Percentiles rank a stretch among this genome's conserved stretches.
Evolutionary conservation across 2,113 vertebrate species (phyloP).

Genomic region (Bagarius yarrelli): DNA sequence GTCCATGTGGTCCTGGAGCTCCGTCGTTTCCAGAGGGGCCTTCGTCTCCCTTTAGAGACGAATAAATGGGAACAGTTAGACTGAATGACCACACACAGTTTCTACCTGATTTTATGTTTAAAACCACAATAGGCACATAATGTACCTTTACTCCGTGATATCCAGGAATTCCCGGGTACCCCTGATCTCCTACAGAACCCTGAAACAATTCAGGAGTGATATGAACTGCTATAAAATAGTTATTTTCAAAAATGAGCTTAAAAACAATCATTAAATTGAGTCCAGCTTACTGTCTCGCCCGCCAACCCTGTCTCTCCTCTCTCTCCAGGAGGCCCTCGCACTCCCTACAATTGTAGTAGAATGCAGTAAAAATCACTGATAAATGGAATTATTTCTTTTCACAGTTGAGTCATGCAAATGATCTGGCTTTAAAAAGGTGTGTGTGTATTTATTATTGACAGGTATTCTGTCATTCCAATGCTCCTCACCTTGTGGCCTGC

Average conservation of each 20-base stretch:
- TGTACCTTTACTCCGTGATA: slow-evolving; percentile 77
- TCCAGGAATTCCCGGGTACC: slow-evolving; percentile 71
- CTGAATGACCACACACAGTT: slow-evolving; percentile 10
- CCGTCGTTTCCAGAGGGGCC: slow-evolving; percentile 61
- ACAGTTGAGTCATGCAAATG: not conserved
- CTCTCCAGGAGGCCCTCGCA: slow-evolving; percentile 67
- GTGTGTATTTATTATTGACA: too few species aligned
- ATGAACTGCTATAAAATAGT: slow-evolving; percentile 38
- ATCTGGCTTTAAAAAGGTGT: not conserved
- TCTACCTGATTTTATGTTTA: slow-evolving; percentile 28
- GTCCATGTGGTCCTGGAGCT: slow-evolving; percentile 60
- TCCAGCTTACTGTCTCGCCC: slow-evolving; percentile 65
- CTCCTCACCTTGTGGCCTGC: slow-evolving; percentile 71
- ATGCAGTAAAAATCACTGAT: slow-evolving; percentile 7
- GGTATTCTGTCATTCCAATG: not conserved
- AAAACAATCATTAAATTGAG: slow-evolving; percentile 30
- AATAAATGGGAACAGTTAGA: slow-evolving; percentile 30
- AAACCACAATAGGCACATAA: slow-evolving; percentile 20
- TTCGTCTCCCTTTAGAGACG: slow-evolving; percentile 63
- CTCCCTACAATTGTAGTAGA: slow-evolving; percentile 62
- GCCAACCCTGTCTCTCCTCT: slow-evolving; percentile 60
- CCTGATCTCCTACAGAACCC: slow-evolving; percentile 66
- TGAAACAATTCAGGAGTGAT: slow-evolving; percentile 52
- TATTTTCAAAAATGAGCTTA: slow-evolving; percentile 13
- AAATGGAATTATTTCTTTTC: not conserved